These are phyloP conservation scores for Ips nitidus DNA, from an alignment of 1,140 invertebrate species.

Conservation along the genomic window DNA sequence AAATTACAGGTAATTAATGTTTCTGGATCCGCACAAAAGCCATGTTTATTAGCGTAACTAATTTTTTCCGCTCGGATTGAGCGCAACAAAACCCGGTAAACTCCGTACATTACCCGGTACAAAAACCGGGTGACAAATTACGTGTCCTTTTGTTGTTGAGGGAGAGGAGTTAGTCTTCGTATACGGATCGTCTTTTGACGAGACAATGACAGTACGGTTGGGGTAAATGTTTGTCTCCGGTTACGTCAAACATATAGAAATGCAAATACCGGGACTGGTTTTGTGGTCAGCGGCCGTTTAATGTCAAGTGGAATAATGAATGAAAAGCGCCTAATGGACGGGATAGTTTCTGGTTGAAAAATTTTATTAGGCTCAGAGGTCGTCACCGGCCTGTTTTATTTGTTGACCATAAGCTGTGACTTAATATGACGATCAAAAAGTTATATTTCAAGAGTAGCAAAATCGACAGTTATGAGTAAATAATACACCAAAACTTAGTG, in stretches of 20 bases:
- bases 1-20: conserved; percentile 31
- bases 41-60: conserved; percentile 31
- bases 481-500: no score
- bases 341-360: conserved; percentile 22
- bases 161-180: not conserved
- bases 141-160: not conserved
- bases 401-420: no score
- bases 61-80: conserved; percentile 30
- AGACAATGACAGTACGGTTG: conserved; percentile 19
- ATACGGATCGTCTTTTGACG: conserved; percentile 13
- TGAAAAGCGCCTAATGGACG: not conserved
- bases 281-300: conserved; percentile 25
- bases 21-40: conserved; percentile 11
- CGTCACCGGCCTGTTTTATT: conserved; percentile 4
- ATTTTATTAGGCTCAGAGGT: conserved; percentile 29
- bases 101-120: conserved; percentile 14
- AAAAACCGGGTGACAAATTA: conserved; percentile 31
- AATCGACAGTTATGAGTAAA: no score
- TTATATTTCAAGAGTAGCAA: no score
- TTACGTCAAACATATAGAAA: conserved; percentile 21
- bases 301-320: conserved; percentile 32
- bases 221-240: conserved; percentile 17
- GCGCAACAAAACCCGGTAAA: conserved; percentile 24
- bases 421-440: no score
- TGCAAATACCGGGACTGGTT: conserved; percentile 15